Percentiles rank a stretch among this genome's conserved stretches.
These are phyloP conservation scores for Xiphophorus couchianus DNA, from an alignment of 2,113 vertebrate species.

Conservation along the genomic window DNA sequence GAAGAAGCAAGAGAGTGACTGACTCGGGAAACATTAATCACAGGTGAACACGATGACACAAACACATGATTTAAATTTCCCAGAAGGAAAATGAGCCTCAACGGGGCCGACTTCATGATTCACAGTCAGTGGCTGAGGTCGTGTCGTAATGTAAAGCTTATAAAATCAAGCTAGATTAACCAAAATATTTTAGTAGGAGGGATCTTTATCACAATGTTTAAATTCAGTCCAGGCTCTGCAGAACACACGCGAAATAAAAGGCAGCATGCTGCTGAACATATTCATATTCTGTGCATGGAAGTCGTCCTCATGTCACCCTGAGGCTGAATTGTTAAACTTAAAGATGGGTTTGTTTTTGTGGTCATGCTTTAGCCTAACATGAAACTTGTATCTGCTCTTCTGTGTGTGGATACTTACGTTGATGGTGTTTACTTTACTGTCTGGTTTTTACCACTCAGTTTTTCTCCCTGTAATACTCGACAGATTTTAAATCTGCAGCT, in stretches of 20 bases:
- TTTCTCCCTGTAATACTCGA: background rate
- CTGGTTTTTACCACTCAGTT: background rate
- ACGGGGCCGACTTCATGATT: background rate
- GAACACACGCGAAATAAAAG: background rate
- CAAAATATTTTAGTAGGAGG: background rate
- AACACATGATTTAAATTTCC: background rate
- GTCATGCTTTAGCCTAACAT: background rate
- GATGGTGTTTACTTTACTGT: background rate
- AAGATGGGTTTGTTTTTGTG: background rate
- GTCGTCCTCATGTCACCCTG: background rate
- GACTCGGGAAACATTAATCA: background rate
- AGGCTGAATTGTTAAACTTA: background rate
- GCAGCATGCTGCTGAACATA: background rate
- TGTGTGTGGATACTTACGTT: conserved; percentile 8
- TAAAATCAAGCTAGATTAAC: background rate
- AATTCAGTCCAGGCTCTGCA: background rate
- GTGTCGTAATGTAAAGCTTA: background rate
- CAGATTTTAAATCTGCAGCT: conserved; percentile 28
- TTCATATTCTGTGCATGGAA: background rate
- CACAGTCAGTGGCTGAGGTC: background rate
- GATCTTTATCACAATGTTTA: background rate
- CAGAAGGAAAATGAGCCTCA: background rate
- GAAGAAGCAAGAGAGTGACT: background rate
- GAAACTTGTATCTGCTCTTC: background rate
- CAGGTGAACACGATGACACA: background rate